phyloP scores from a whole-genome alignment of 2,113 vertebrate species.

The Zosterops borbonicus region DNA sequence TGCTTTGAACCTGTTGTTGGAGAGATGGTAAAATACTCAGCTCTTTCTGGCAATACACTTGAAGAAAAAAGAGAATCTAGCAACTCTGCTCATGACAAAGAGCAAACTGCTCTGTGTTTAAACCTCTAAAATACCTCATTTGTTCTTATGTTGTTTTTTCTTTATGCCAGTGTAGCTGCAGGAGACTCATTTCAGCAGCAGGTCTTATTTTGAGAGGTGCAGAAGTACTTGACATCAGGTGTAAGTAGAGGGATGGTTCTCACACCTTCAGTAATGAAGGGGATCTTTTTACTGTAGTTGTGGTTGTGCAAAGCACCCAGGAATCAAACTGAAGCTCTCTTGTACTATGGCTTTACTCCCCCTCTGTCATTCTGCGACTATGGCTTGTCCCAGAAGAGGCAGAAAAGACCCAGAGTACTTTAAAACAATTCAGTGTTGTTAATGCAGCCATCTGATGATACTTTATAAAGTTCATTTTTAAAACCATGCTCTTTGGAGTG shows the following conservation, averaged over 20 bases:
- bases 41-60: not conserved
- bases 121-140: not conserved
- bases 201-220: not conserved
- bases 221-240: not conserved
- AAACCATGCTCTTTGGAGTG: not conserved
- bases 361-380: not conserved
- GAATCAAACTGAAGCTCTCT: not conserved
- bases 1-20: not conserved
- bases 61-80: not conserved
- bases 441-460: not conserved
- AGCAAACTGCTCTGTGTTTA: not conserved
- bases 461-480: not conserved
- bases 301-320: not conserved
- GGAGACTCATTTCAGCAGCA: not conserved
- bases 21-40: not conserved
- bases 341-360: not conserved
- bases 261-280: not conserved
- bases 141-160: not conserved
- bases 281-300: not conserved
- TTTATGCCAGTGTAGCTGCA: not conserved
- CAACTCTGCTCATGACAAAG: not conserved
- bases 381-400: not conserved
- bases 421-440: slow-evolving; percentile 2
- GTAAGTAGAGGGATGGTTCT: not conserved
- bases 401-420: not conserved